Evolutionary conservation across 2,113 vertebrate species (phyloP), one percentile per base, ranked within the genome.

Genomic region (Hippocampus barbouri): DNA sequence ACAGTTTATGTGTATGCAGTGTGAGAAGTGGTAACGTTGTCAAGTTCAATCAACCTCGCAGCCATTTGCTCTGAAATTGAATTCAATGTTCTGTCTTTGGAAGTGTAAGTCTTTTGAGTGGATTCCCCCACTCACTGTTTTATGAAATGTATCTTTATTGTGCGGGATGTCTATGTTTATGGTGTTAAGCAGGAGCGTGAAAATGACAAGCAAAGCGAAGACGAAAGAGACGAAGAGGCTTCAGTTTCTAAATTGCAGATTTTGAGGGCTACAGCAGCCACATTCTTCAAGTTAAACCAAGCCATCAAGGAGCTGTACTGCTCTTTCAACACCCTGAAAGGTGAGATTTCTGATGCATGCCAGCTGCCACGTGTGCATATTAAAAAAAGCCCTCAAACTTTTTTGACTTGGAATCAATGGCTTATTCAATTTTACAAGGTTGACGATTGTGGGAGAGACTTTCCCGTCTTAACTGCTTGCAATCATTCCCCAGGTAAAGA

Each of bases 261-360:
- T 66, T 80, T 91, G 63, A 79, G 68, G 21, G 84, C 73, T 2
- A 76, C 91, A n/a, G 92, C 92, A 23, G 71, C 68, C 8, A 89
- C 91, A 57, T 91, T 94, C n/a, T 91, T 94, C 74, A 88, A 92
- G 77, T 82, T 98, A 65, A 93, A 93, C 74, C 87, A 88, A 23
- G 92, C 92, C 66, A 70, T 95, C 49, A 81, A 82, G 70, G 90
- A 94, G 81, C 79, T 94, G 47, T 81, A 88, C 74, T 85, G 88
- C 2, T 86, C 87, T 12, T 71, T 94, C 68, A 77, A 84, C n/a
- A 43, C 74, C 1, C 82, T 97, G 25, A 89, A 77, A 95, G 96
- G 96, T 96, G 90, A 80, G 12, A 11, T 40, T 67, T 74, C 47
- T 60, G 53, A 73, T 5, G 51, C 14, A 68, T 63, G 61, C 53